These are phyloP conservation scores for Aromia moschata DNA, from an alignment of 2,888 invertebrate species.

Conservation along the genomic window DNA sequence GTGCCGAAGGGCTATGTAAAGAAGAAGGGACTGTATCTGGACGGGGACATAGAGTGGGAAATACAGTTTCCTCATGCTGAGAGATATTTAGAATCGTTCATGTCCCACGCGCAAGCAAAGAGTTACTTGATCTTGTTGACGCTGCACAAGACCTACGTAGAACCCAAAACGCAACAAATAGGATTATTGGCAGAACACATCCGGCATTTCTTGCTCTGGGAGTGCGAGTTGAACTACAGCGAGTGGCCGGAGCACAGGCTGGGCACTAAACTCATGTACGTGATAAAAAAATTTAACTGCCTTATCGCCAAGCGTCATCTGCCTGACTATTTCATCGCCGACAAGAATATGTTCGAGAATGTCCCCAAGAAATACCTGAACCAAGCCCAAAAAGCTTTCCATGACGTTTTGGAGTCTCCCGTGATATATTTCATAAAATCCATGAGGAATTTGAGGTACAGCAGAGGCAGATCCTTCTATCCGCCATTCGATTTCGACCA, in stretches of 20 bases:
- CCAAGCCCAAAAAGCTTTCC: constrained; percentile 73
- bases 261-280: constrained; percentile 72
- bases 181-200: constrained; percentile 78
- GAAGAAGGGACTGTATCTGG: constrained; percentile 62
- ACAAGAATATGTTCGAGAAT: constrained; percentile 77
- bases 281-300: constrained; percentile 72
- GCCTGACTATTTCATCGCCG: constrained; percentile 76
- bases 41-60: constrained; percentile 77
- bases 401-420: constrained; percentile 76
- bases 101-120: constrained; percentile 76
- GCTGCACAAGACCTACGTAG: constrained; percentile 78
- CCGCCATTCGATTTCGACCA: constrained; percentile 46
- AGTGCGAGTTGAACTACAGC: constrained; percentile 75
- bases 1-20: constrained; percentile 76
- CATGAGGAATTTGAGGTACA: constrained; percentile 73
- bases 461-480: constrained; percentile 46
- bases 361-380: constrained; percentile 72
- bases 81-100: constrained; percentile 75
- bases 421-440: constrained; percentile 76
- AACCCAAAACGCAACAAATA: constrained; percentile 70
- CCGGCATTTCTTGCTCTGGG: constrained; percentile 78
- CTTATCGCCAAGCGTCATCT: constrained; percentile 71
- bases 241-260: constrained; percentile 79
- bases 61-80: constrained; percentile 81
- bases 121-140: constrained; percentile 75